These are phyloP conservation scores for Callionymus lyra DNA, from an alignment of 2,113 vertebrate genomes.

Conservation along the genomic window DNA sequence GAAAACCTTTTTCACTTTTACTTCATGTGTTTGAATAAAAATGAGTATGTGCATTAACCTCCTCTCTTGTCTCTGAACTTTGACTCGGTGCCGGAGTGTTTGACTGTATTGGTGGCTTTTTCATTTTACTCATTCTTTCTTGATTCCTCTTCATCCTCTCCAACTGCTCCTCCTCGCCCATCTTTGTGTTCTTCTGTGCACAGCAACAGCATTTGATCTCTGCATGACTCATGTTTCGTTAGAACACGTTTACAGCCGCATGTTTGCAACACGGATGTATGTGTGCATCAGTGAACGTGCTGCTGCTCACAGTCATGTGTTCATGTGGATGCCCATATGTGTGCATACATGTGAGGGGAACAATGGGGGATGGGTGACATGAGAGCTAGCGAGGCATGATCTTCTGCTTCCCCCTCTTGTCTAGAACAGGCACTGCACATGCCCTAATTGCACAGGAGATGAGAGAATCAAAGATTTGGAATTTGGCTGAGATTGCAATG, in stretches of 20 bases:
- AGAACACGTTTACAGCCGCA: not conserved
- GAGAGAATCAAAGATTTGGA: slow-evolving; percentile 48
- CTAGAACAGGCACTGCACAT: slow-evolving; percentile 29
- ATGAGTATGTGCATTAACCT: slow-evolving; percentile 33
- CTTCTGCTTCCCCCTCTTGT: slow-evolving; percentile 39
- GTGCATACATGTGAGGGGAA: slow-evolving; percentile 18
- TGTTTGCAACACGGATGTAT: slow-evolving; percentile 10
- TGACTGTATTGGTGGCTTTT: slow-evolving; percentile 30
- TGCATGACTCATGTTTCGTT: slow-evolving; percentile 14
- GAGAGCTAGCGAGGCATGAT: slow-evolving; percentile 7
- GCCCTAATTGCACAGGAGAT: slow-evolving; percentile 53
- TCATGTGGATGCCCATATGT: slow-evolving; percentile 2
- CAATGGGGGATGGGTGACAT: slow-evolving; percentile 5
- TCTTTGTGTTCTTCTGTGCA: slow-evolving; percentile 47
- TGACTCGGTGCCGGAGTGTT: slow-evolving; percentile 26
- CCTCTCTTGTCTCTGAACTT: slow-evolving; percentile 36
- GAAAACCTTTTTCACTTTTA: no score
- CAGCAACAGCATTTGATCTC: slow-evolving; percentile 10
- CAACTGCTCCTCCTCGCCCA: slow-evolving; percentile 62
- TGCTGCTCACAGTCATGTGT: slow-evolving; percentile 8
- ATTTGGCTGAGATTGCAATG: slow-evolving; percentile 47
- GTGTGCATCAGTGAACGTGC: not conserved
- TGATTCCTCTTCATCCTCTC: slow-evolving; percentile 58
- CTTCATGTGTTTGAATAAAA: no score
- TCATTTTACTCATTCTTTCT: slow-evolving; percentile 47